phyloP scores from a whole-genome alignment of 2,797 vertebrate genomes.

The Periparus ater region DNA sequence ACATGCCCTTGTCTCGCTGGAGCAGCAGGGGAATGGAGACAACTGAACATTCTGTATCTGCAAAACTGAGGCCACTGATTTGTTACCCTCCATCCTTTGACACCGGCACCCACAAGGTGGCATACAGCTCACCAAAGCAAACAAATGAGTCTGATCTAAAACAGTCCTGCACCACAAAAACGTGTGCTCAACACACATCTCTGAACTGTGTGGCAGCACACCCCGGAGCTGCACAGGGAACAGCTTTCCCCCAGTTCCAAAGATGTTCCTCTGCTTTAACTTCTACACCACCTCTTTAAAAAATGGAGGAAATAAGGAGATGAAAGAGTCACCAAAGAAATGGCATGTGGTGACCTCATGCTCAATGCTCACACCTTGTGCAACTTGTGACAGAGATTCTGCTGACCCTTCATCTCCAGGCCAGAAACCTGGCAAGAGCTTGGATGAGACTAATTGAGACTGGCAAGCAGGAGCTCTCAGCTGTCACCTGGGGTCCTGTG shows the following conservation, averaged over 20 bases:
- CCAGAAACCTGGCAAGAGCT: not conserved
- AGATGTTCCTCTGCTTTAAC: not conserved
- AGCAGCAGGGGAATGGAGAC: not conserved
- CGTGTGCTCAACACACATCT: not conserved
- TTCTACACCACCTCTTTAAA: not conserved
- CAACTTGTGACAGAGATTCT: not conserved
- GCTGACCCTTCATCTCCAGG: not conserved
- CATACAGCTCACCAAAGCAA: not conserved
- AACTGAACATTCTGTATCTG: not conserved
- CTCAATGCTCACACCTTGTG: not conserved
- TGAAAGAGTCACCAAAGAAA: not conserved
- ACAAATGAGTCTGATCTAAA: not conserved
- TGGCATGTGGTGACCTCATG: not conserved
- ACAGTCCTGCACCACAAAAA: not conserved
- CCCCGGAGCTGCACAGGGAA: rapidly evolving
- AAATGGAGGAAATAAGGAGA: not conserved
- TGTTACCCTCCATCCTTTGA: not conserved
- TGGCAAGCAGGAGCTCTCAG: not conserved
- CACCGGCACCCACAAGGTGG: not conserved
- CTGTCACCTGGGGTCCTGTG: not conserved
- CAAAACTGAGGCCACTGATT: not conserved
- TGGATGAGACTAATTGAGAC: not conserved
- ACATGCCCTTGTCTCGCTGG: not conserved
- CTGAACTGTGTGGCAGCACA: rapidly evolving
- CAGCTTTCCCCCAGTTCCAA: rapidly evolving